Base-by-base conservation (phyloP, 2,888 invertebrate species). In the Gerris lacustris region DNA sequence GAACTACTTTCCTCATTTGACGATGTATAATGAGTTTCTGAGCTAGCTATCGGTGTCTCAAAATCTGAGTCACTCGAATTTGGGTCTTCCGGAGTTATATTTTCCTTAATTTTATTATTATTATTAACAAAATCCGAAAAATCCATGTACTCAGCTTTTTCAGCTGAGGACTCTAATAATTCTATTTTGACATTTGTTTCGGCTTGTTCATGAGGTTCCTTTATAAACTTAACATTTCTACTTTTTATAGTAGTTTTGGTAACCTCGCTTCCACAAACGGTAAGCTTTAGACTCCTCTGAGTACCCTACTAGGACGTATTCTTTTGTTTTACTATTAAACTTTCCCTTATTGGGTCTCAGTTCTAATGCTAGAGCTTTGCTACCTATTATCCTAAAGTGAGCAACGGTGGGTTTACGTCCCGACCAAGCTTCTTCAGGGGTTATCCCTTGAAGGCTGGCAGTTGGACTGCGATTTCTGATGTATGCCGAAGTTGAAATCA, bases 381-480 rank as follows among this genome's bases (percentile, higher is more conserved):
- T 68, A n/a, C 74, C 74, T 70, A 74, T 73, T 9, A 72, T 67
- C 45, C 69, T 11, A 44, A 74, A 63, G 43, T 73, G 70, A 17
- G 67, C 45, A 17, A 73, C 11, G 66, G 70, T 69, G 66, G 70
- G 9, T 63, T 71, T 71, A 67, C 68, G 15, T 43, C 44, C 44
- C 62, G 71, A 9, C 72, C 72, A 63, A n/a, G 7, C 62, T 68
- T 70, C 68, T 67, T 72, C 68, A 66, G 70, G 68, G 17, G 63
- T 69, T 70, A 69, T 62, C 68, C 68, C 70, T 47, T 68, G 15
- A 11, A 74, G 47, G n/a, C 67, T 44, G 18, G 43, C 44, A 45
- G 73, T 72, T 11, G 74, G 73, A 6, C 70, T 69, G 5, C 68
- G 9, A 70, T 78, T 80, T 80, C 74, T 78, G 78, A 75, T 79